These are phyloP conservation scores for Meleagris gallopavo DNA, from an alignment of 2,113 vertebrate species.

Conservation along the genomic window DNA sequence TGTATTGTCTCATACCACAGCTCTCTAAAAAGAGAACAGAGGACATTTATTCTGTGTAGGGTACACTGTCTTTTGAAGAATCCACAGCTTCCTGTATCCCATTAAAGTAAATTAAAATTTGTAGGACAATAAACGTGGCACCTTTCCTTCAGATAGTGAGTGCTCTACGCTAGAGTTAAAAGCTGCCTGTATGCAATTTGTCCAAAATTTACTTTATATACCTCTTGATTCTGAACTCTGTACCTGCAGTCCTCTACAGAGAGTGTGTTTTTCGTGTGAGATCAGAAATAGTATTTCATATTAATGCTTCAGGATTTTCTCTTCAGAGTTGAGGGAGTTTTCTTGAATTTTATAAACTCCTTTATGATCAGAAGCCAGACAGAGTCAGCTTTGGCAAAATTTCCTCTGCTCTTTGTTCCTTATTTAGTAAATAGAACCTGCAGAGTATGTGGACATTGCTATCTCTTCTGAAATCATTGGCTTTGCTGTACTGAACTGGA, in stretches of 20 bases:
- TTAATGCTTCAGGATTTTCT: not conserved
- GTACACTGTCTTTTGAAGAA: not conserved
- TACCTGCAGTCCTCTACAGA: not conserved
- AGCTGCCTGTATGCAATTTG: not conserved
- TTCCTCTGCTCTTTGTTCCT: constrained; percentile 17
- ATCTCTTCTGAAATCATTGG: constrained; percentile 53
- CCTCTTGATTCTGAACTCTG: not conserved
- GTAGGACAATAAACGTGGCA: not conserved
- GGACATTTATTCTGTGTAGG: not conserved
- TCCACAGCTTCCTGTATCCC: not conserved
- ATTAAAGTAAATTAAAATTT: not conserved
- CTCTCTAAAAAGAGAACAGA: not conserved
- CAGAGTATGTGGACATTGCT: not conserved
- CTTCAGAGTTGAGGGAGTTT: not conserved
- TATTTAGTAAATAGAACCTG: constrained; percentile 59
- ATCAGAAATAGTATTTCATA: not conserved
- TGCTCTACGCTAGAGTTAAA: not conserved
- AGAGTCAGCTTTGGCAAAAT: not conserved
- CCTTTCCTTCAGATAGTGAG: not conserved
- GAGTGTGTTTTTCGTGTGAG: not conserved
- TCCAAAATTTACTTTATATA: not conserved
- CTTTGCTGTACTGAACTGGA: constrained; percentile 23
- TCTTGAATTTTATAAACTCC: not conserved
- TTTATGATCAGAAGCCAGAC: not conserved
- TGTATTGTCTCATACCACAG: not conserved